phyloP scores from a whole-genome alignment of 2,797 vertebrate genomes.

The Buphagus erythrorhynchus region DNA sequence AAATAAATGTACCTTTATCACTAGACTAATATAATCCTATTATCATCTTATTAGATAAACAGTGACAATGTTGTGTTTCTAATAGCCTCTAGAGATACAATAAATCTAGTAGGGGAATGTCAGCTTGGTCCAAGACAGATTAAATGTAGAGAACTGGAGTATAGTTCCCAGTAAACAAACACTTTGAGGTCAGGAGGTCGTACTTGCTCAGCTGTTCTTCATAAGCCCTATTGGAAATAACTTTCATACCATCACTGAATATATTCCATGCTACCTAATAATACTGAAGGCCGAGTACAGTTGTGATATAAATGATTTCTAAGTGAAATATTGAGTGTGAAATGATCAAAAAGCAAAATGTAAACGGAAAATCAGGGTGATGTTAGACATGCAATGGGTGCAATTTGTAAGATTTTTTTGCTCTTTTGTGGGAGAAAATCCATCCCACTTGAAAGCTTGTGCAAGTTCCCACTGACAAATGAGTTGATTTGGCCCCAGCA shows the following conservation, averaged over 20 bases:
- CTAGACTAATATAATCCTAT: slow-evolving; percentile 23
- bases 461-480: not conserved
- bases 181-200: slow-evolving; percentile 30
- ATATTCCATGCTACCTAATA: slow-evolving; percentile 53
- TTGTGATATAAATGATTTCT: slow-evolving; percentile 8
- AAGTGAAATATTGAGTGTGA: not conserved
- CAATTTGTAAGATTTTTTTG: not conserved
- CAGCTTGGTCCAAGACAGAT: slow-evolving; percentile 50
- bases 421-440: not conserved
- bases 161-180: slow-evolving; percentile 70
- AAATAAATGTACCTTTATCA: not conserved
- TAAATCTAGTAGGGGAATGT: slow-evolving; percentile 52
- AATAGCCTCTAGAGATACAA: slow-evolving; percentile 32
- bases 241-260: slow-evolving; percentile 54
- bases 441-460: not conserved
- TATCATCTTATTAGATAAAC: slow-evolving; percentile 55
- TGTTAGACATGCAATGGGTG: not conserved
- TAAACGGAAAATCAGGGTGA: not conserved
- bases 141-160: slow-evolving; percentile 61
- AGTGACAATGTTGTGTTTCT: slow-evolving; percentile 41
- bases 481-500: not conserved
- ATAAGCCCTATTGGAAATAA: slow-evolving; percentile 64
- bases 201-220: slow-evolving; percentile 67
- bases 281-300: not conserved
- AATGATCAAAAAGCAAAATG: slow-evolving; percentile 21